phyloP scores from a whole-genome alignment of 2,888 invertebrate species.

The Gonocerus acuteangulatus region DNA sequence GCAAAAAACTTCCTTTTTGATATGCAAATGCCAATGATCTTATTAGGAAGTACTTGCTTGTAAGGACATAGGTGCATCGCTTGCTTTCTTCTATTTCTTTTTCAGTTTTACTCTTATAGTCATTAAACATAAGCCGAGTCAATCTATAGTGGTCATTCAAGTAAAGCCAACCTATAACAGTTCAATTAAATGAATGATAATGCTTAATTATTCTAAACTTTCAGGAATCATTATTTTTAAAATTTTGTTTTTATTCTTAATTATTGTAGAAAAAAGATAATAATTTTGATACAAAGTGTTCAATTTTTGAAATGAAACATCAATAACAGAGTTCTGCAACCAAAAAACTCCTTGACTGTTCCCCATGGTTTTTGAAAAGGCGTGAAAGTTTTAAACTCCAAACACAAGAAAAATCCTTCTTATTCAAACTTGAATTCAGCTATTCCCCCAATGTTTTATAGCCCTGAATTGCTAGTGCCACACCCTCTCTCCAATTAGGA shows the following conservation, averaged over 20 bases:
- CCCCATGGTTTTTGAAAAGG: conserved; percentile 45
- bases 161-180: conserved; percentile 48
- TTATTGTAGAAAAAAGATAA: too few species aligned
- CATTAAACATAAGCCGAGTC: conserved; percentile 59
- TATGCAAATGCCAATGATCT: conserved; percentile 66
- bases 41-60: conserved; percentile 58
- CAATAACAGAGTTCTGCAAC: too few species aligned
- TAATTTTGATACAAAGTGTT: too few species aligned
- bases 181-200: too few species aligned
- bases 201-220: too few species aligned
- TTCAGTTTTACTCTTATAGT: conserved; percentile 57
- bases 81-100: conserved; percentile 52
- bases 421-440: conserved; percentile 21
- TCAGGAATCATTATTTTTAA: too few species aligned
- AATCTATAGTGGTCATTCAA: conserved; percentile 64
- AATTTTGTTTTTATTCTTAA: too few species aligned
- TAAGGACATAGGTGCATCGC: conserved; percentile 69
- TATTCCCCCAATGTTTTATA: conserved; percentile 9
- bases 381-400: conserved; percentile 35
- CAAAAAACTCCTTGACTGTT: too few species aligned
- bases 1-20: conserved; percentile 54
- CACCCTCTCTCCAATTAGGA: conserved; percentile 16
- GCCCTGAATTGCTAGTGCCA: conserved; percentile 4
- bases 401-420: conserved; percentile 12
- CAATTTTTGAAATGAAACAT: too few species aligned